phyloP scores from a whole-genome alignment of 2,113 vertebrate species.

The Mormoops blainvillei region DNA sequence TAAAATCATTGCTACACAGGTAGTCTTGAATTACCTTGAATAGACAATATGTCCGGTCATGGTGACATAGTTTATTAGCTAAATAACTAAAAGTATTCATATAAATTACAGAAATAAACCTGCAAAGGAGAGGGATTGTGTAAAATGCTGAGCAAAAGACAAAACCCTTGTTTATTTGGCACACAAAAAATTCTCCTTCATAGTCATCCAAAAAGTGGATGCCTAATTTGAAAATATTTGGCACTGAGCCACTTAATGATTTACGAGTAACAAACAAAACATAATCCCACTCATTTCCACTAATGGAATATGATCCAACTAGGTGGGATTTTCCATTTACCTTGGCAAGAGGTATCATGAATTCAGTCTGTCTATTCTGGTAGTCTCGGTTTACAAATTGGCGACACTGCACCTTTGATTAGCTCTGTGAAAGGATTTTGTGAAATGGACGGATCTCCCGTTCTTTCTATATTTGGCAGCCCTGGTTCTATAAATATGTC shows the following conservation, averaged over 20 bases:
- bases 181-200: neutral
- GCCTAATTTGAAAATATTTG: slow-evolving; percentile 46
- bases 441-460: slow-evolving; percentile 60
- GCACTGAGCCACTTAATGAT: slow-evolving; percentile 35
- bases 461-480: slow-evolving; percentile 69
- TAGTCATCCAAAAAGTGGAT: slow-evolving; percentile 5
- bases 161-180: slow-evolving; percentile 6
- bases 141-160: neutral
- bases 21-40: neutral
- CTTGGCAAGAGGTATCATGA: slow-evolving; percentile 66
- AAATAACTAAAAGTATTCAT: neutral
- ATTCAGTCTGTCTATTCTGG: slow-evolving; percentile 69
- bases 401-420: slow-evolving; percentile 64
- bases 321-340: slow-evolving; percentile 77
- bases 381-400: slow-evolving; percentile 67
- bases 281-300: slow-evolving; percentile 49
- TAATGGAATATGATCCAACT: slow-evolving; percentile 67
- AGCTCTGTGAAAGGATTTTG: slow-evolving; percentile 61
- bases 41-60: neutral
- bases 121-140: neutral
- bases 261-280: slow-evolving; percentile 59
- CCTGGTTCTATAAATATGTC: slow-evolving; percentile 67
- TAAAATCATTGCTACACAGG: neutral
- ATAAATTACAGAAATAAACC: neutral
- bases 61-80: neutral